These are phyloP conservation scores for Aethina tumida DNA, from an alignment of 1,140 invertebrate species.

Conservation along the genomic window DNA sequence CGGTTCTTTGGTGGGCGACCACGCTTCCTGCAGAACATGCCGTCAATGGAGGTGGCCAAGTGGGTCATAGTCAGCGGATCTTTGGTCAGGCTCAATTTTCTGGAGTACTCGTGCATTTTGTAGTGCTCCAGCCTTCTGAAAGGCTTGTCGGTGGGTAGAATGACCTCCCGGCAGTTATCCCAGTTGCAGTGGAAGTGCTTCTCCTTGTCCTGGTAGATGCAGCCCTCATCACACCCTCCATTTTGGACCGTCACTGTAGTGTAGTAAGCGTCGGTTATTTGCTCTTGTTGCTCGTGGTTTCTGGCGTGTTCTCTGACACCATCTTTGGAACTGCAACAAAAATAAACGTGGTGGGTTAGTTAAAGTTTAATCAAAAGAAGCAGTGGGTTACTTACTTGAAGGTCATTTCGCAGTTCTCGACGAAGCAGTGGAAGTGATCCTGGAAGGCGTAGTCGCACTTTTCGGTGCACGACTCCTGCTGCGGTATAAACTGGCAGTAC, in stretches of 20 bases:
- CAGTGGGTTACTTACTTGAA: slow-evolving; percentile 49
- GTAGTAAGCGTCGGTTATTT: slow-evolving; percentile 73
- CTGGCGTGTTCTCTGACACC: slow-evolving; percentile 76
- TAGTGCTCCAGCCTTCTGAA: slow-evolving; percentile 84
- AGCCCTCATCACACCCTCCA: slow-evolving; percentile 55
- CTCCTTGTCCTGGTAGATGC: slow-evolving; percentile 66
- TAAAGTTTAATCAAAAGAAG: too few species aligned
- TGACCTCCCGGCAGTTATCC: slow-evolving; percentile 79
- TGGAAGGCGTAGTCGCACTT: slow-evolving; percentile 59
- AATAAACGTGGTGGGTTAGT: too few species aligned
- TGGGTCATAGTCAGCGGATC: slow-evolving; percentile 50
- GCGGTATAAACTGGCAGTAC: slow-evolving; percentile 46
- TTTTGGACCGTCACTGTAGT: slow-evolving; percentile 48
- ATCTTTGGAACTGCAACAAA: slow-evolving; percentile 52
- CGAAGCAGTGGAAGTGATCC: slow-evolving; percentile 72
- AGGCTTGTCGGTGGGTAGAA: slow-evolving; percentile 71
- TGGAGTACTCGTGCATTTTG: slow-evolving; percentile 66
- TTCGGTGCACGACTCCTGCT: slow-evolving; percentile 44
- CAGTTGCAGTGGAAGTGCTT: slow-evolving; percentile 83
- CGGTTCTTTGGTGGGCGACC: slow-evolving; percentile 87
- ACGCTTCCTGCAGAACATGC: slow-evolving; percentile 81
- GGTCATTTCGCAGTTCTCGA: slow-evolving; percentile 53
- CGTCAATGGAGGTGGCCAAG: slow-evolving; percentile 65
- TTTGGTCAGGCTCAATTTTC: slow-evolving; percentile 44
- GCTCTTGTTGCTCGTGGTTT: slow-evolving; percentile 78